Evolutionary conservation across 2,113 vertebrate genomes (phyloP).

Genomic region (Neopipo cinnamomea): DNA sequence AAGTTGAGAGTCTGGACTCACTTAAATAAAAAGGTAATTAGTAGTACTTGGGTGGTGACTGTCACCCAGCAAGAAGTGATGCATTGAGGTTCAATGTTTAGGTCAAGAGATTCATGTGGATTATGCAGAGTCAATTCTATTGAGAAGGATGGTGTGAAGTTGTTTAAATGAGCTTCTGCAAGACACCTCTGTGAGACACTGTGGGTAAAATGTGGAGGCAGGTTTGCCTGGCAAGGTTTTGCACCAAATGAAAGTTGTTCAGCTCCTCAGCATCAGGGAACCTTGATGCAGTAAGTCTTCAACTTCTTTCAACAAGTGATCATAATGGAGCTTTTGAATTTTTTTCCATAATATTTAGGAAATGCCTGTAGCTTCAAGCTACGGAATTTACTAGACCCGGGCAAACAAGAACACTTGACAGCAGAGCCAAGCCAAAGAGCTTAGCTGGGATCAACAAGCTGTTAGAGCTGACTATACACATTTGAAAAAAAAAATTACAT

Average conservation of each 20-base stretch:
- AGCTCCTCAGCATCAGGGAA: background rate
- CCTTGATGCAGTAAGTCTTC: background rate
- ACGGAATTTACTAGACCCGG: background rate
- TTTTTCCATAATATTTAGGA: background rate
- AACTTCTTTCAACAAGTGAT: conserved; percentile 3
- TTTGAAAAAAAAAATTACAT: conserved; percentile 62
- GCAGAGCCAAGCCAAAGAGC: conserved; percentile 33
- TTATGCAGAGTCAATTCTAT: background rate
- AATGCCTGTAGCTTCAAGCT: background rate
- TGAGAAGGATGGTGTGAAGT: background rate
- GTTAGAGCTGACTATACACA: conserved; percentile 49
- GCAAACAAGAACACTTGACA: conserved; percentile 43
- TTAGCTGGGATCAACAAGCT: conserved; percentile 27
- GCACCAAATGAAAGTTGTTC: background rate
- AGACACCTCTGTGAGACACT: background rate
- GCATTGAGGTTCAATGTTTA: background rate
- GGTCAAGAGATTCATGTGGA: background rate
- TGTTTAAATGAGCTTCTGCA: background rate
- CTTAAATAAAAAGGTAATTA: conserved; percentile 19
- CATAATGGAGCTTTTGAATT: conserved; percentile 21
- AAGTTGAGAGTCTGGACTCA: background rate
- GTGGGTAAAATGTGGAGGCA: background rate
- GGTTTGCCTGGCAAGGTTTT: background rate
- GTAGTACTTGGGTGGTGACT: background rate
- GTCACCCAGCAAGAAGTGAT: background rate